Percentiles rank a stretch among this genome's conserved stretches.
These are phyloP conservation scores for Dicrurus megarhynchus DNA, from an alignment of 2,113 vertebrate species.

Conservation along the genomic window DNA sequence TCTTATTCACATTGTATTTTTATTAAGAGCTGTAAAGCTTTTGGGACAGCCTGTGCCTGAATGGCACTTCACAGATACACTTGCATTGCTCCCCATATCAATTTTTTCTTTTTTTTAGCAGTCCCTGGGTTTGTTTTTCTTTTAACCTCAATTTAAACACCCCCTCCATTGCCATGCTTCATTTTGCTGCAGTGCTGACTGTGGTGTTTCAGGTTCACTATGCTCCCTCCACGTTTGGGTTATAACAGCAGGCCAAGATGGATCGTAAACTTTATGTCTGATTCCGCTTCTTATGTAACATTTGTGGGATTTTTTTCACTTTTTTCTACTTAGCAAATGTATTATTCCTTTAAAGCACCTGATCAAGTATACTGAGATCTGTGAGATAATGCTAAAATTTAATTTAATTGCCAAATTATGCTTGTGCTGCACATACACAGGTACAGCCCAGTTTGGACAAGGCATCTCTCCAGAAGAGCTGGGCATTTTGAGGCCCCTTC, in stretches of 20 bases:
- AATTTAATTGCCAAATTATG: neutral
- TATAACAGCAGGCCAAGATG: neutral
- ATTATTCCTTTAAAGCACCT: neutral
- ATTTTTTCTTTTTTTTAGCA: neutral
- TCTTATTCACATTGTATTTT: neutral
- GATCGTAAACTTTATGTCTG: neutral
- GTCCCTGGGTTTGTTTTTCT: neutral
- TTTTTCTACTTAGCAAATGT: neutral
- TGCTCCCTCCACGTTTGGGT: neutral
- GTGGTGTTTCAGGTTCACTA: neutral
- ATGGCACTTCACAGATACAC: neutral
- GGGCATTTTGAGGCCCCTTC: neutral
- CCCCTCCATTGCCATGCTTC: neutral
- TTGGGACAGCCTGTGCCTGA: neutral
- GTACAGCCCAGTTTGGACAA: neutral
- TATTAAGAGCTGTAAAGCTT: neutral
- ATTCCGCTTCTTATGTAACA: neutral
- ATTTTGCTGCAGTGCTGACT: neutral
- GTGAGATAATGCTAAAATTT: neutral
- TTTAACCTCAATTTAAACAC: neutral
- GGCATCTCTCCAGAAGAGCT: neutral
- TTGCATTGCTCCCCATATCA: neutral
- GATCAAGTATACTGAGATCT: neutral
- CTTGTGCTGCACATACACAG: too few relatives aligned
- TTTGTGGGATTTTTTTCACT: neutral